Conservation (phyloP, 2,797 vertebrate genomes). For the Eulemur rubriventer region DNA sequence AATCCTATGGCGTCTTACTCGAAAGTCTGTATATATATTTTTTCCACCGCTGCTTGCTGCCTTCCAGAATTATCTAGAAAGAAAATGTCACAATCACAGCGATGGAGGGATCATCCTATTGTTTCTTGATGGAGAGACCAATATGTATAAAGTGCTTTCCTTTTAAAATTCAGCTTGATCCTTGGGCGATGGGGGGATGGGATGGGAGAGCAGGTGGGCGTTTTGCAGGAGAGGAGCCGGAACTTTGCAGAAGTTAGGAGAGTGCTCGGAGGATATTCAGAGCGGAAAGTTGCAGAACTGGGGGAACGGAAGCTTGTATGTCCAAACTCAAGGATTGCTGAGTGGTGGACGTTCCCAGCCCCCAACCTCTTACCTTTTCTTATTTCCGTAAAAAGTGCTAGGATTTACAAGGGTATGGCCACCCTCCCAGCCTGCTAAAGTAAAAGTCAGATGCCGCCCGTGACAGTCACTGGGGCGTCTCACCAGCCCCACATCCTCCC, state of each 20-base stretch:
- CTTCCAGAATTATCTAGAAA: not conserved
- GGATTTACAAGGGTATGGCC: no score
- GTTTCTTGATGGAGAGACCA: not conserved
- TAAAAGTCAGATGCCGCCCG: accelerated
- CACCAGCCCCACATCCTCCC: not conserved
- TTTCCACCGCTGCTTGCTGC: not conserved
- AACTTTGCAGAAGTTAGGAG: not conserved
- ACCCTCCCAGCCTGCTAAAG: accelerated
- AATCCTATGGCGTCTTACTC: no score
- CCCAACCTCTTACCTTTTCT: not conserved
- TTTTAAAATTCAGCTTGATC: not conserved
- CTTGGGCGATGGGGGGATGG: accelerated
- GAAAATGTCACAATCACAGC: not conserved
- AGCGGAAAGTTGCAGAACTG: not conserved
- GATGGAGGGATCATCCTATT: accelerated
- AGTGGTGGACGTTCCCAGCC: accelerated
- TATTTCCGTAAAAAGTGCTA: not conserved
- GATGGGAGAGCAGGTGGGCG: no score
- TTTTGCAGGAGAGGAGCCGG: accelerated
- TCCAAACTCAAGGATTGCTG: not conserved
- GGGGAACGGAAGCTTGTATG: no score
- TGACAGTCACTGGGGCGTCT: accelerated
- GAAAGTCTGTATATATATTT: not conserved
- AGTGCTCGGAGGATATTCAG: no score
- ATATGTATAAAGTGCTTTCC: not conserved